Conservation (phyloP, 2,113 vertebrate species). For the Malurus melanocephalus region DNA sequence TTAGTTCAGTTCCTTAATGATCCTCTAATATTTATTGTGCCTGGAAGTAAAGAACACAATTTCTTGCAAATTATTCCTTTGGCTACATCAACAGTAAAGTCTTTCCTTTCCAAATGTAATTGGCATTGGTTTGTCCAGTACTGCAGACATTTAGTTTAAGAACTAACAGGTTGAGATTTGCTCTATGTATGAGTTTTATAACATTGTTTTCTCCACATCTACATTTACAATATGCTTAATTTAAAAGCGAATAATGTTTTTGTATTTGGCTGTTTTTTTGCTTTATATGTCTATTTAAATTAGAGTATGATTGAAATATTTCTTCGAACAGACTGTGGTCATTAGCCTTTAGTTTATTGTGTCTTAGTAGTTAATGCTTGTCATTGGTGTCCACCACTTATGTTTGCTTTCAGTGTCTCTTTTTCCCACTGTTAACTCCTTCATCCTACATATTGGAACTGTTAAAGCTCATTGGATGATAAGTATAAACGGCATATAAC, state of each 20-base stretch:
- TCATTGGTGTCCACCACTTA: background rate
- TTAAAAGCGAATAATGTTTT: conserved; percentile 10
- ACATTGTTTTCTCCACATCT: background rate
- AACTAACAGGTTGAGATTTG: background rate
- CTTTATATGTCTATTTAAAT: background rate
- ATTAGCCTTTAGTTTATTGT: background rate
- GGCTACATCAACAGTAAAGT: background rate
- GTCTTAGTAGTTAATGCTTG: background rate
- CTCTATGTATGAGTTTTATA: background rate
- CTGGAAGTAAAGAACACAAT: background rate
- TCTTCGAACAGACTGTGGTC: background rate
- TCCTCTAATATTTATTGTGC: background rate
- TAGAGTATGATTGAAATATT: background rate
- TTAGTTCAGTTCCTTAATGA: background rate
- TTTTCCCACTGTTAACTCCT: background rate
- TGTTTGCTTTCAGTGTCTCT: background rate
- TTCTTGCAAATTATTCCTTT: conserved; percentile 19
- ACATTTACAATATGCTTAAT: background rate
- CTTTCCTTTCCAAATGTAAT: conserved; percentile 5
- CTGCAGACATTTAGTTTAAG: background rate
- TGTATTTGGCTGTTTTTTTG: background rate
- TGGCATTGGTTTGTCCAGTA: background rate
- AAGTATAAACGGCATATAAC: background rate
- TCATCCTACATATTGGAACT: background rate
- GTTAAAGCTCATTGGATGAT: background rate